Evolutionary conservation across 2,888 invertebrate species (phyloP), one percentile per base, ranked within the genome.

Genomic region (Drosophila neotestacea): DNA sequence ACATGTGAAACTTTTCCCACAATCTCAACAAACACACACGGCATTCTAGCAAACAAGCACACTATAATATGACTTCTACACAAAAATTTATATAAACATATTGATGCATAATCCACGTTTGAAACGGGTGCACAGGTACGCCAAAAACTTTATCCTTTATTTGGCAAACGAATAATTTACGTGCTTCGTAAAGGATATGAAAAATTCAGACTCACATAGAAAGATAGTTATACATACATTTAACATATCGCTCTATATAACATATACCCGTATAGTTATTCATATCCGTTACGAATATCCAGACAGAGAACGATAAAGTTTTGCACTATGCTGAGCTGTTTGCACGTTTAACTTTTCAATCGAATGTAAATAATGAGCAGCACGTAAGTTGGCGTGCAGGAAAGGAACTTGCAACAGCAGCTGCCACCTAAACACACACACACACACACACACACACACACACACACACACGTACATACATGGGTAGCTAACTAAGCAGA

Each of bases 261-360:
- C 58, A 62, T 77, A 66, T 58, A 56, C 41, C 42, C 55, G 50
- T 22, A 22, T 22, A 22, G 22, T 22, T 3, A 22, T 22, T 28
- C 16, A 61, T 74, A 79, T 55, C 52, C 52, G 46, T 47, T 58
- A 34, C 64, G 46, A 32, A 56, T 42, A 59, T 44, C 13, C 27
- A 42, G 47, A 16, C 6, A 50, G 47, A 47, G 46, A 60, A 83
- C 64, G 86, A 67, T 67, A 79, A 88, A 86, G 72, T 83, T 83
- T 58, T 59, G 46, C 63, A 36, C 38, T 54, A 44, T 68, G 67
- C 58, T 67, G 65, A 90, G 70, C 78, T 74, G 77, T 88, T 88
- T 77, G 73, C 85, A 90, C 81, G 85, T 79, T 87, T 75, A 90
- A 87, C 90, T 89, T 89, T 70, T 85, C 85, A 90, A 87, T 90